Percentiles rank a stretch among this genome's conserved stretches.
Conservation (phyloP, 1,140 invertebrate species). For the Akabosia matsudoensis region DNA sequence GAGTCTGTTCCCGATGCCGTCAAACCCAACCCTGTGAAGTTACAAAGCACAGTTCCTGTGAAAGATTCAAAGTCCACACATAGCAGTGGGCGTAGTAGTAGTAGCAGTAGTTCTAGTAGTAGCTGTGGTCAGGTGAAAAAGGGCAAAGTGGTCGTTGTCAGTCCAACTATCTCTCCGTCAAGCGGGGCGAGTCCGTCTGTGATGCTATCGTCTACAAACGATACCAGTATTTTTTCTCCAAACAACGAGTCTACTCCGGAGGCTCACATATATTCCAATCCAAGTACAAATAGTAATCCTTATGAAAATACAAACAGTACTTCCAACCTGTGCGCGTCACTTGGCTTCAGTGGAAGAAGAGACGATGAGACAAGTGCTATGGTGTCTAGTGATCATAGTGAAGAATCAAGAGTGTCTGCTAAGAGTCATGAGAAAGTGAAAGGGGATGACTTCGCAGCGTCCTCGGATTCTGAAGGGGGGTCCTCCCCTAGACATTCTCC, state of each 20-base stretch:
- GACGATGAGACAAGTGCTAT: slow-evolving; percentile 6
- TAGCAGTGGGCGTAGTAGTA: not conserved
- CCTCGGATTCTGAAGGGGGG: slow-evolving; percentile 51
- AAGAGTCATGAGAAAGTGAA: not conserved
- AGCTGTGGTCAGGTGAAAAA: not conserved
- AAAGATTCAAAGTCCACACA: slow-evolving; percentile 3
- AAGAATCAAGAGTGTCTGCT: no score
- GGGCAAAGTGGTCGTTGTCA: not conserved
- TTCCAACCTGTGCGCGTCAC: not conserved
- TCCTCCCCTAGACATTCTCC: slow-evolving; percentile 50
- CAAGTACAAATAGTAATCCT: slow-evolving; percentile 20
- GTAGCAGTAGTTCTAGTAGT: not conserved
- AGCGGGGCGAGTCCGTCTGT: slow-evolving; percentile 18
- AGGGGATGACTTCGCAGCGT: slow-evolving; percentile 26
- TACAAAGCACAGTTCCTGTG: not conserved
- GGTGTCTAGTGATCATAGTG: not conserved
- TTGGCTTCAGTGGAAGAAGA: not conserved
- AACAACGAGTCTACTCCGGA: slow-evolving; percentile 6
- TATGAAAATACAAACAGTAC: slow-evolving; percentile 11
- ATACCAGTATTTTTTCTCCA: slow-evolving; percentile 21
- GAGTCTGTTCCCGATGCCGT: not conserved
- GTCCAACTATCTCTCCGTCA: slow-evolving; percentile 20
- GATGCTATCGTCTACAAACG: slow-evolving; percentile 23
- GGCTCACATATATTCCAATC: not conserved
- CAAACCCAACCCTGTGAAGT: slow-evolving; percentile 13